A percentile compares a stretch with the other conserved stretches of the same genome.
Evolutionary conservation across 2,888 invertebrate genomes (phyloP).

Genomic region (Gymnocheta viridis): DNA sequence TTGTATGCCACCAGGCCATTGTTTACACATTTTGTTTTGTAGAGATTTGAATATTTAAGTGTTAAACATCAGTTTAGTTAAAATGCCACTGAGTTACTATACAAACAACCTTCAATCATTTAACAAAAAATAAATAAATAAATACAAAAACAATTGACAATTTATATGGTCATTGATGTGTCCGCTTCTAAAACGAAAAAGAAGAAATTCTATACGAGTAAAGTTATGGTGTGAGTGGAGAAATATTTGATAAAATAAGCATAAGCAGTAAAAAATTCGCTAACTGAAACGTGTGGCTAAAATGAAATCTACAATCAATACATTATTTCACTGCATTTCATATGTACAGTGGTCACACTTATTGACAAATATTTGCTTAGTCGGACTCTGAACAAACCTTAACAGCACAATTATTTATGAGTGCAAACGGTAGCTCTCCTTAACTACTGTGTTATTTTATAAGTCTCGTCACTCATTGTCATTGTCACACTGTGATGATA

Average conservation of each 20-base stretch:
- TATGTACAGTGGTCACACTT: background rate
- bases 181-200: conserved; percentile 24
- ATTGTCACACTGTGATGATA: background rate
- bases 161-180: conserved; percentile 62
- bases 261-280: background rate
- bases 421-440: conserved; percentile 28
- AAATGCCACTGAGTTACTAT: conserved; percentile 58
- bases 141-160: conserved; percentile 19
- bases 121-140: conserved; percentile 4
- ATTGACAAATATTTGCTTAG: background rate
- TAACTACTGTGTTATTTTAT: conserved; percentile 36
- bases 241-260: background rate
- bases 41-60: conserved; percentile 41
- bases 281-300: background rate
- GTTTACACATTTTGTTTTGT: conserved; percentile 31
- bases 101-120: conserved; percentile 34
- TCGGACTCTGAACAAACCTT: background rate
- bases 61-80: conserved; percentile 41
- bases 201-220: background rate
- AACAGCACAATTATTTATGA: conserved; percentile 6
- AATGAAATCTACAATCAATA: too few relatives aligned
- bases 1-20: background rate
- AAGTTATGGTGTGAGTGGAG: background rate
- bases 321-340: too few relatives aligned
- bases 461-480: conserved; percentile 10